Conservation (phyloP, 2,797 vertebrate species). For the Thunnus albacares region DNA sequence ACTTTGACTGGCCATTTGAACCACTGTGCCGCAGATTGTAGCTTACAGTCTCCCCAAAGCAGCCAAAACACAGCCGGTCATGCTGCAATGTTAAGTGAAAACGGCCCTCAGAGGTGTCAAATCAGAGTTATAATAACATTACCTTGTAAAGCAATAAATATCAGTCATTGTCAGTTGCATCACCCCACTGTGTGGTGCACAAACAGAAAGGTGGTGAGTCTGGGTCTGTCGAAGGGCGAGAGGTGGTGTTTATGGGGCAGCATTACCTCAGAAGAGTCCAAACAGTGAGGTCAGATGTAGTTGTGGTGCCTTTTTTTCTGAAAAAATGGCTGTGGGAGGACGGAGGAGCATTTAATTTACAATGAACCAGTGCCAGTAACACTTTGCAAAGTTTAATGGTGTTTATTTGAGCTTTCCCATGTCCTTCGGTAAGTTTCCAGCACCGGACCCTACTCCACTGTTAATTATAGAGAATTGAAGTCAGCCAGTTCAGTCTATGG, state of each 20-base stretch:
- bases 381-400: conserved; percentile 67
- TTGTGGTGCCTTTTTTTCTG: conserved; percentile 33
- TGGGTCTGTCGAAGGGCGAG: conserved; percentile 22
- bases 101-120: conserved; percentile 54
- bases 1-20: conserved; percentile 49
- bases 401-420: conserved; percentile 78
- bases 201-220: conserved; percentile 61
- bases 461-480: conserved; percentile 67
- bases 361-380: conserved; percentile 60
- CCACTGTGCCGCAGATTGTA: conserved; percentile 31
- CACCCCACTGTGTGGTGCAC: background rate
- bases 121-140: conserved; percentile 64
- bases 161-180: conserved; percentile 53
- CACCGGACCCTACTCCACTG: conserved; percentile 33
- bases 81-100: conserved; percentile 59
- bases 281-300: conserved; percentile 72
- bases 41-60: conserved; percentile 18
- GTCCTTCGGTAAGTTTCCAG: conserved; percentile 56
- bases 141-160: conserved; percentile 49
- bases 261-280: conserved; percentile 57
- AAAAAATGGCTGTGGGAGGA: conserved; percentile 15
- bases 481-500: conserved; percentile 1
- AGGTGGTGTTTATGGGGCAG: conserved; percentile 41
- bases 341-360: conserved; percentile 61
- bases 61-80: conserved; percentile 46